phyloP scores from a whole-genome alignment of 2,113 vertebrate species.

The Ciconia maguari region DNA sequence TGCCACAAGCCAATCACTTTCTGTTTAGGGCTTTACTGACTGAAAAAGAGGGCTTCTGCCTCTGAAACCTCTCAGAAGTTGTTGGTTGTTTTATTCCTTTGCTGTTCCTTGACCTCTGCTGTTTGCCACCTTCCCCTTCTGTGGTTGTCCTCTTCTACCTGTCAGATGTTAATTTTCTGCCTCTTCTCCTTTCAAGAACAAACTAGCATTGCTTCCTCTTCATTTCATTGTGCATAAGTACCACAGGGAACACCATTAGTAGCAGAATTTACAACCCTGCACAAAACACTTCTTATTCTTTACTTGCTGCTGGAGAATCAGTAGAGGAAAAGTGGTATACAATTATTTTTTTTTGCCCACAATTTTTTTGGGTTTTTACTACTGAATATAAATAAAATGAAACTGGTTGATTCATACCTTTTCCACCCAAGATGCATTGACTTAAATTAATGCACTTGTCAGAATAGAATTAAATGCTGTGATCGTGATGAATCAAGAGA shows the following conservation, averaged over 20 bases:
- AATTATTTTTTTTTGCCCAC: too few relatives aligned
- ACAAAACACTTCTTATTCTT: neutral
- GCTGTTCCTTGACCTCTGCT: neutral
- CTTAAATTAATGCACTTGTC: neutral
- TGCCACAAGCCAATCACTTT: neutral
- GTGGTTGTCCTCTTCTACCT: neutral
- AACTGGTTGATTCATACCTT: neutral
- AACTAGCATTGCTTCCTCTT: neutral
- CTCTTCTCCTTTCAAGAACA: neutral
- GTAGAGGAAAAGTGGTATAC: neutral
- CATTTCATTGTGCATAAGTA: neutral
- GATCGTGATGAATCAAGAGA: neutral
- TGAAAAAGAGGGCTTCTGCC: neutral
- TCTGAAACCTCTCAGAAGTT: neutral
- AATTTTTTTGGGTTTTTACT: neutral
- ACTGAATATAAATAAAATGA: neutral
- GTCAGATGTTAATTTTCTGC: neutral
- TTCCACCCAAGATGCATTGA: neutral
- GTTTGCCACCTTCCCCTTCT: neutral
- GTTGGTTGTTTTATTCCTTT: neutral
- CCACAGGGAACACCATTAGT: neutral
- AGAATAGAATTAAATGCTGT: neutral
- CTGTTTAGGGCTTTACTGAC: neutral
- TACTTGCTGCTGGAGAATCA: neutral
- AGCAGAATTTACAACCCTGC: neutral